phyloP scores from a whole-genome alignment of 2,888 invertebrate species.

The Clivina fossor region DNA sequence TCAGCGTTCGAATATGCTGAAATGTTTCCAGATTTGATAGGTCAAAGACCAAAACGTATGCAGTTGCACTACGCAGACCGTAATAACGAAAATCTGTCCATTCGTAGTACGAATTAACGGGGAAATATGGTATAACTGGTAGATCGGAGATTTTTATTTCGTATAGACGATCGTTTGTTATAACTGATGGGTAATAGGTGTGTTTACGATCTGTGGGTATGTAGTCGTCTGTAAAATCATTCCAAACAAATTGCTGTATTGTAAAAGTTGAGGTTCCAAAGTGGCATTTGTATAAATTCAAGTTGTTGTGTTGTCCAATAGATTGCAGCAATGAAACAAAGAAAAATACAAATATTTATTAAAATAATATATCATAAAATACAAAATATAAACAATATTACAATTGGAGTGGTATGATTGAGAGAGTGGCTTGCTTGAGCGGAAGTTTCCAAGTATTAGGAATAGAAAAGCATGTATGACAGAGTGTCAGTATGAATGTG shows the following conservation, averaged over 20 bases:
- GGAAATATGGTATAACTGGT: constrained; percentile 85
- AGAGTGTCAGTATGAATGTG: no score
- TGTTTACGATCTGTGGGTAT: constrained; percentile 73
- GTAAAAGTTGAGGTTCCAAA: no score
- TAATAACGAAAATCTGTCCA: constrained; percentile 77
- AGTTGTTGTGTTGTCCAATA: not conserved
- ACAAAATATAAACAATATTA: no score
- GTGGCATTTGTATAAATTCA: not conserved
- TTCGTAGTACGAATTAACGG: constrained; percentile 89
- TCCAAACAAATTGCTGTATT: constrained; percentile 90
- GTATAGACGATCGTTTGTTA: constrained; percentile 82
- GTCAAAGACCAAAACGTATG: constrained; percentile 93
- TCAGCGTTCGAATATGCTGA: constrained; percentile 82
- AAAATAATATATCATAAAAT: no score
- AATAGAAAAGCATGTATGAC: no score
- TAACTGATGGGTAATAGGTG: constrained; percentile 80
- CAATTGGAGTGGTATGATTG: no score
- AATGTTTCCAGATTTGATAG: constrained; percentile 89
- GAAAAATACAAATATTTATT: no score
- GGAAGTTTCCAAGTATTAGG: no score
- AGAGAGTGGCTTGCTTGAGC: no score
- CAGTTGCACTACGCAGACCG: constrained; percentile 81
- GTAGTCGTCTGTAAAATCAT: constrained; percentile 79
- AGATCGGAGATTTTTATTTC: constrained; percentile 85
- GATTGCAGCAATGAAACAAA: constrained; percentile 34